These are phyloP conservation scores for Ennomos quercinarius DNA, from an alignment of 2,888 invertebrate species.

Conservation along the genomic window DNA sequence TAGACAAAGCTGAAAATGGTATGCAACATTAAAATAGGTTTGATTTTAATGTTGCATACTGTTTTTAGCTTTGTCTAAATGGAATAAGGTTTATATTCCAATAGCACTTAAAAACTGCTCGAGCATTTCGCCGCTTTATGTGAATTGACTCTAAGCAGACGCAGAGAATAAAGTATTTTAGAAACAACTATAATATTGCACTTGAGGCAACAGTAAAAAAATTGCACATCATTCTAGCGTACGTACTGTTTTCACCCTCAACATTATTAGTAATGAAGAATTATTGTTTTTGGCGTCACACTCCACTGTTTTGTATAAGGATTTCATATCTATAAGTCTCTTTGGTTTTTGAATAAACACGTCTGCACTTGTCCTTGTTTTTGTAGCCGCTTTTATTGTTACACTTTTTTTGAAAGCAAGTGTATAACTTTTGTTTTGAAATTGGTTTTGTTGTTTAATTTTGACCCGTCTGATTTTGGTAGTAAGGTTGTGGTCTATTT, in stretches of 20 bases:
- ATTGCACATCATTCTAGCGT: constrained; percentile 47
- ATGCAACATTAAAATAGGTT: no score
- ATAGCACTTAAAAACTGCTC: no score
- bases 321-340: constrained; percentile 79
- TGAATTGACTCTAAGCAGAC: no score
- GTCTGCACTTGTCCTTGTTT: constrained; percentile 71
- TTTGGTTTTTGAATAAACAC: constrained; percentile 71
- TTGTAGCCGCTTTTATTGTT: constrained; percentile 53
- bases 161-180: no score
- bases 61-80: no score
- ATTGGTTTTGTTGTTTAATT: constrained; percentile 21
- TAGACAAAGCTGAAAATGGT: no score
- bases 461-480: constrained; percentile 21
- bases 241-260: constrained; percentile 53
- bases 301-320: constrained; percentile 77
- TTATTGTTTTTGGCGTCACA: constrained; percentile 82
- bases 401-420: constrained; percentile 46
- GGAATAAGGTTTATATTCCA: no score
- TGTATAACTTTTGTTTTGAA: constrained; percentile 34
- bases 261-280: constrained; percentile 73
- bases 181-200: background rate
- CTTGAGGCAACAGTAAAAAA: constrained; percentile 11
- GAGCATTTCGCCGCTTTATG: no score
- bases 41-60: no score
- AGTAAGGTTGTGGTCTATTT: constrained; percentile 15